phyloP scores from a whole-genome alignment of 2,888 invertebrate species.

The Drosophila eohydei region DNA sequence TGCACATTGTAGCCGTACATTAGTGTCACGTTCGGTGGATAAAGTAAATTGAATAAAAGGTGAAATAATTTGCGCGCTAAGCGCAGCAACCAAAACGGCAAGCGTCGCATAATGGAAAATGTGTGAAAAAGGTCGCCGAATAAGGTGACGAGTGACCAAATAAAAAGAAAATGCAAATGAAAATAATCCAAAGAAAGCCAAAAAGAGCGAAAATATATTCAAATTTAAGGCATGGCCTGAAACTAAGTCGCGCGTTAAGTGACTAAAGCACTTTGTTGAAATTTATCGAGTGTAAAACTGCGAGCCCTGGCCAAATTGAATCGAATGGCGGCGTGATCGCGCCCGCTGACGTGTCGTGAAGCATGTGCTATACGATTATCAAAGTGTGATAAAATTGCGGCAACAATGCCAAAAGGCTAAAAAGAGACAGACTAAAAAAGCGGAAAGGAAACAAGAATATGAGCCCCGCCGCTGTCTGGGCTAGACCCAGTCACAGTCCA shows the following conservation, averaged over 20 bases:
- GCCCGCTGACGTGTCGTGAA: slow-evolving; percentile 67
- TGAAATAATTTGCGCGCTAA: slow-evolving; percentile 68
- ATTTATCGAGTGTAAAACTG: slow-evolving; percentile 67
- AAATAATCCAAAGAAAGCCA: background rate
- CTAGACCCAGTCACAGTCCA: slow-evolving; percentile 58
- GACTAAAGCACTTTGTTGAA: slow-evolving; percentile 58
- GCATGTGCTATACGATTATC: slow-evolving; percentile 73
- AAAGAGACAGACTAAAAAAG: slow-evolving; percentile 13
- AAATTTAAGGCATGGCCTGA: slow-evolving; percentile 18
- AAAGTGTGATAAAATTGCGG: slow-evolving; percentile 72
- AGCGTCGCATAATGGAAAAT: slow-evolving; percentile 48
- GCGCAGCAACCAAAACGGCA: slow-evolving; percentile 31
- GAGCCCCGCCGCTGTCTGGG: slow-evolving; percentile 22
- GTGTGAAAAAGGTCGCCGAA: slow-evolving; percentile 57
- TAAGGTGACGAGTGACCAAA: slow-evolving; percentile 48
- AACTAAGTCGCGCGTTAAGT: slow-evolving; percentile 43
- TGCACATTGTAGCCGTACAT: slow-evolving; percentile 25
- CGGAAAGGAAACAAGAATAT: slow-evolving; percentile 18
- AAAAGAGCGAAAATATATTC: slow-evolving; percentile 13
- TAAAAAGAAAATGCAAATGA: slow-evolving; percentile 14
- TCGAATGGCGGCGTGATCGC: slow-evolving; percentile 59
- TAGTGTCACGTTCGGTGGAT: slow-evolving; percentile 52
- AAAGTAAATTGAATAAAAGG: slow-evolving; percentile 73
- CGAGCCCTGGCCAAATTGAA: slow-evolving; percentile 65
- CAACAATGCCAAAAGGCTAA: slow-evolving; percentile 48